Evolutionary conservation across 2,797 vertebrate species (phyloP).

Genomic region (Geotria australis): DNA sequence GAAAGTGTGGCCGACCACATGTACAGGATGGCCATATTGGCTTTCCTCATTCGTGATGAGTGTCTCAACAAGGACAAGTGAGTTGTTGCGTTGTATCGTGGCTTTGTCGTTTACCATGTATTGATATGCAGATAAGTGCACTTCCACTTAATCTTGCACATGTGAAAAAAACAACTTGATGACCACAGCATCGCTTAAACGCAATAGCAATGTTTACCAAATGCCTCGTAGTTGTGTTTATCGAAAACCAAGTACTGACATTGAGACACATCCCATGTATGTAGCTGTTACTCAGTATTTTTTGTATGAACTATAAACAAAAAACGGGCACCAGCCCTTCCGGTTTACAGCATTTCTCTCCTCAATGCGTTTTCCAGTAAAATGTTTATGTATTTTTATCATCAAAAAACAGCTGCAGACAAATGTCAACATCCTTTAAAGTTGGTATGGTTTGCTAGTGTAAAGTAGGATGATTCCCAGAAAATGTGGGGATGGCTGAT

Average conservation of each 20-base stretch:
- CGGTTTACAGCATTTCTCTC: not conserved
- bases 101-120: not conserved
- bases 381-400: not conserved
- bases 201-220: not conserved
- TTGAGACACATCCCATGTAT: too few relatives aligned
- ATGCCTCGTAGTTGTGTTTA: not conserved
- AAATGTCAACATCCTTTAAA: not conserved
- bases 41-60: constrained; percentile 44
- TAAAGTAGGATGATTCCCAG: not conserved
- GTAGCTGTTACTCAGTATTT: too few relatives aligned
- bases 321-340: not conserved
- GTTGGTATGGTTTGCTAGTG: not conserved
- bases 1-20: constrained; percentile 93
- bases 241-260: too few relatives aligned
- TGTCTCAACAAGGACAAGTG: constrained; percentile 53
- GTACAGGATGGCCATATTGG: constrained; percentile 95
- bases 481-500: not conserved
- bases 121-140: not conserved
- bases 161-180: not conserved
- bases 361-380: not conserved
- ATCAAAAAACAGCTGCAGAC: not conserved
- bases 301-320: too few relatives aligned
- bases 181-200: not conserved
- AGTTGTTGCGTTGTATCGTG: constrained; percentile 1
- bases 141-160: not conserved